phyloP scores from a whole-genome alignment of 1,140 invertebrate genomes.

The Drosophila mayri region DNA sequence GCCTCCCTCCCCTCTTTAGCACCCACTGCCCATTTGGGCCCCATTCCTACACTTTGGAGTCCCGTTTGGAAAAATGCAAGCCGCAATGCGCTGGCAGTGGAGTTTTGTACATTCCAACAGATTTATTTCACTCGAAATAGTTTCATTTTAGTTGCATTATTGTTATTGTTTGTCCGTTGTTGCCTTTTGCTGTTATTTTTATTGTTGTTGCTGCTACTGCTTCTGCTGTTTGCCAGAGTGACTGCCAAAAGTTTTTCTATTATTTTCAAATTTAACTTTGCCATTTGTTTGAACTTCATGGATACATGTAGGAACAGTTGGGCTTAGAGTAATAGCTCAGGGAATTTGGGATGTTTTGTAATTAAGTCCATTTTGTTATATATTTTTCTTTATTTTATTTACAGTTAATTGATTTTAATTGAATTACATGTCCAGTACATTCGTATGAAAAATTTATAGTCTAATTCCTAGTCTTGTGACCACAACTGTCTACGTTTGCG shows the following conservation, averaged over 20 bases:
- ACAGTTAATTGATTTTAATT: neutral
- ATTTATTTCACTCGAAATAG: conserved; percentile 84
- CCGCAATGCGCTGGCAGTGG: conserved; percentile 76
- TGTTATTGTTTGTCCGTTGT: conserved; percentile 73
- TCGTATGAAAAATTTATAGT: neutral
- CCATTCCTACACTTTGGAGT: conserved; percentile 9
- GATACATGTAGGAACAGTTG: conserved; percentile 36
- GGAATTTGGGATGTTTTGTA: neutral
- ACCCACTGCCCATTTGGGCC: conserved; percentile 4
- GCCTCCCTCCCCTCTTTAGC: neutral
- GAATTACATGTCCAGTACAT: neutral
- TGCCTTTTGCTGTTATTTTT: conserved; percentile 35
- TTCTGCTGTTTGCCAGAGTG: conserved; percentile 60
- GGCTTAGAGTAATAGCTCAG: neutral
- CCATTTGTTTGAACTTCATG: conserved; percentile 81
- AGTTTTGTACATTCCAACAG: conserved; percentile 82
- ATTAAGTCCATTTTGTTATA: neutral
- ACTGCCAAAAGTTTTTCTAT: conserved; percentile 81
- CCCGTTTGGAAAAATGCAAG: conserved; percentile 57
- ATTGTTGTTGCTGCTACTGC: conserved; percentile 36
- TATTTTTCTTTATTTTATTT: neutral
- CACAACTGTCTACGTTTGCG: conserved; percentile 38
- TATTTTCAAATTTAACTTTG: conserved; percentile 84
- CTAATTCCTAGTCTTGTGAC: neutral
- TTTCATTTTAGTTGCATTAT: conserved; percentile 83